phyloP scores from a whole-genome alignment of 2,797 vertebrate genomes.

The Phataginus tricuspis region DNA sequence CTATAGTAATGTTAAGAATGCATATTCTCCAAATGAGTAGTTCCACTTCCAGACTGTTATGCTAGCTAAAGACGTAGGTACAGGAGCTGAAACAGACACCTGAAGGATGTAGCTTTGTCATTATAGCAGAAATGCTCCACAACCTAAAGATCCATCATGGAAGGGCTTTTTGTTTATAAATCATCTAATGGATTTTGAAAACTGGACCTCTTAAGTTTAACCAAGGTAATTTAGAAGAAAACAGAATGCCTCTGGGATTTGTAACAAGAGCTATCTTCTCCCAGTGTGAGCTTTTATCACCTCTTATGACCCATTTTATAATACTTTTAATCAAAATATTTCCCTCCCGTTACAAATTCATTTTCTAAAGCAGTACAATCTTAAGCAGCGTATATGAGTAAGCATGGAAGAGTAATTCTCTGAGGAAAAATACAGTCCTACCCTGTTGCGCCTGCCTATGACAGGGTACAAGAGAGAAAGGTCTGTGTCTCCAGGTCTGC shows the following conservation, averaged over 20 bases:
- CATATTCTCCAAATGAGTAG: neutral
- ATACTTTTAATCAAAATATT: slow-evolving; percentile 19
- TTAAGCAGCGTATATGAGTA: too few species aligned
- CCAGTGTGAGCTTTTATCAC: neutral
- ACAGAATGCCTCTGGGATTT: slow-evolving; percentile 34
- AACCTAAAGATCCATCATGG: neutral
- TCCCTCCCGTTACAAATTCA: neutral
- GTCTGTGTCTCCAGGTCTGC: neutral
- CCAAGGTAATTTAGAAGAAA: neutral
- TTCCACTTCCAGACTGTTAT: slow-evolving; percentile 41
- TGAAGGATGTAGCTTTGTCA: neutral
- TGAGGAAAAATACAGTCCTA: neutral
- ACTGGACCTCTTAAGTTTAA: neutral
- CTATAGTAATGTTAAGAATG: neutral
- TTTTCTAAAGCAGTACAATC: slow-evolving; percentile 8
- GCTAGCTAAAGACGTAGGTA: neutral
- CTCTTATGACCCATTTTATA: neutral
- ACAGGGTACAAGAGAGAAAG: neutral
- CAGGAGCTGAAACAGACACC: neutral
- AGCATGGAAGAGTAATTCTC: neutral
- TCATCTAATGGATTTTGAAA: slow-evolving; percentile 26
- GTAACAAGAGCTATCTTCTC: neutral
- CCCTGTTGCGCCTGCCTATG: neutral
- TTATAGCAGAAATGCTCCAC: neutral
- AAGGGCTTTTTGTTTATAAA: slow-evolving; percentile 27